These are phyloP conservation scores for Rhorus exstirpatorius DNA, from an alignment of 2,888 invertebrate genomes.

Conservation along the genomic window DNA sequence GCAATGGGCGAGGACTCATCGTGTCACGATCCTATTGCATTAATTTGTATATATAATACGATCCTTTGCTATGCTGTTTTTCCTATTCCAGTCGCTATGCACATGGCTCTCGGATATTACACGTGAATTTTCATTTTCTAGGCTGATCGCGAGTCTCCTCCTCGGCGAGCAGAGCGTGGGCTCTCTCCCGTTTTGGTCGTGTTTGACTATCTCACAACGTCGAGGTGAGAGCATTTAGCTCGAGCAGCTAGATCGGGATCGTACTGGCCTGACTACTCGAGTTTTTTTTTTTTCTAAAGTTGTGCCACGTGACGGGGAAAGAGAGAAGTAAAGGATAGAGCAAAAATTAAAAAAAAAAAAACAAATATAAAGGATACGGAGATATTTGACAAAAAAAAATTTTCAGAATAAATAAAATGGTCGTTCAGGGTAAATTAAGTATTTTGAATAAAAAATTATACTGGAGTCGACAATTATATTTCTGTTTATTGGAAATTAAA, in stretches of 20 bases:
- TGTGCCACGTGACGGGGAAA: conserved; percentile 14
- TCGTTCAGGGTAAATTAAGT: conserved; percentile 45
- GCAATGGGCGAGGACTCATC: conserved; percentile 39
- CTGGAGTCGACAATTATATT: neutral
- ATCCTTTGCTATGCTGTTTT: conserved; percentile 30
- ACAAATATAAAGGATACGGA: neutral
- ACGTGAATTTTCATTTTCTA: conserved; percentile 61
- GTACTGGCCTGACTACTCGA: conserved; percentile 13
- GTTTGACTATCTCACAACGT: conserved; percentile 29
- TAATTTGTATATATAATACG: conserved; percentile 23
- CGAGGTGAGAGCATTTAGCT: conserved; percentile 27
- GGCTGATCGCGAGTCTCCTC: conserved; percentile 23
- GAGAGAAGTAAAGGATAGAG: neutral
- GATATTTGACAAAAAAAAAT: conserved; percentile 1
- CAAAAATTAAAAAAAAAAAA: neutral
- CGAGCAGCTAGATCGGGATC: conserved; percentile 45
- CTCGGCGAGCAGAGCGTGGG: conserved; percentile 42
- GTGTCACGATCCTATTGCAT: conserved; percentile 13
- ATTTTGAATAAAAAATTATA: neutral
- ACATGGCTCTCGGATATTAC: conserved; percentile 55
- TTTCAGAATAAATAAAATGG: conserved; percentile 24
- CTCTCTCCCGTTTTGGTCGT: conserved; percentile 52
- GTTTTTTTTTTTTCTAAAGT: conserved; percentile 15
- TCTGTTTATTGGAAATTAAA: conserved; percentile 1
- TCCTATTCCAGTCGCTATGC: conserved; percentile 56